Conservation (phyloP, 1,140 invertebrate genomes). For the Macrocentrus cingulum region DNA sequence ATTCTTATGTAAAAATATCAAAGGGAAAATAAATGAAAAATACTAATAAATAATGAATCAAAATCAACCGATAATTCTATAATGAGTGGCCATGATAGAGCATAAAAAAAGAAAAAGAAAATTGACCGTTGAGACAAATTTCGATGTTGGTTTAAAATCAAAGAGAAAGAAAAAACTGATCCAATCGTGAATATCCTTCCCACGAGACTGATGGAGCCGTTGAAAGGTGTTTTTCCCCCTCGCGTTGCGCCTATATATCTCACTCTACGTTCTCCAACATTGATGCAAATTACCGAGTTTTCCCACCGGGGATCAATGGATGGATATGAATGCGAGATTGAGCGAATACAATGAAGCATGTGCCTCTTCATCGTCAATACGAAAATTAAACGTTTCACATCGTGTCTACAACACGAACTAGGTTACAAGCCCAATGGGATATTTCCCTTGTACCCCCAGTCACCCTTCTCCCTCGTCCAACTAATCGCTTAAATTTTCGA, state of each 20-base stretch:
- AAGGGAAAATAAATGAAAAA: no score
- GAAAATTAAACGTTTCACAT: conserved; percentile 29
- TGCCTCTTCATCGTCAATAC: conserved; percentile 23
- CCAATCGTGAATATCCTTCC: no score
- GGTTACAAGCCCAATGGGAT: conserved; percentile 20
- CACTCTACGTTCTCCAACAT: no score
- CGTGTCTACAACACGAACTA: conserved; percentile 20
- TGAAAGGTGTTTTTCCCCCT: no score
- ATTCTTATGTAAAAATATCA: no score
- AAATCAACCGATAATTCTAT: no score
- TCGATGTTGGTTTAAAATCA: no score
- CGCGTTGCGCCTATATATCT: no score
- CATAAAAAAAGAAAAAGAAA: neutral
- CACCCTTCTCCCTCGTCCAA: neutral
- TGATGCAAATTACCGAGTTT: conserved; percentile 3
- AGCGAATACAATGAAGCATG: conserved; percentile 18
- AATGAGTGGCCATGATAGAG: conserved; percentile 33
- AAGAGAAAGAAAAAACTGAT: no score
- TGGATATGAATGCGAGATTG: no score
- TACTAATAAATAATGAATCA: no score
- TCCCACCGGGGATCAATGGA: conserved; percentile 7
- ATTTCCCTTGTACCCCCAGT: neutral
- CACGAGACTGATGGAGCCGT: no score
- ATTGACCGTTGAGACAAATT: neutral
- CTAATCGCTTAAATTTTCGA: conserved; percentile 23